A percentile compares a stretch with the other conserved stretches of the same genome.
These are phyloP conservation scores for Oreochromis mossambicus DNA, from an alignment of 2,797 vertebrate genomes.

Conservation along the genomic window DNA sequence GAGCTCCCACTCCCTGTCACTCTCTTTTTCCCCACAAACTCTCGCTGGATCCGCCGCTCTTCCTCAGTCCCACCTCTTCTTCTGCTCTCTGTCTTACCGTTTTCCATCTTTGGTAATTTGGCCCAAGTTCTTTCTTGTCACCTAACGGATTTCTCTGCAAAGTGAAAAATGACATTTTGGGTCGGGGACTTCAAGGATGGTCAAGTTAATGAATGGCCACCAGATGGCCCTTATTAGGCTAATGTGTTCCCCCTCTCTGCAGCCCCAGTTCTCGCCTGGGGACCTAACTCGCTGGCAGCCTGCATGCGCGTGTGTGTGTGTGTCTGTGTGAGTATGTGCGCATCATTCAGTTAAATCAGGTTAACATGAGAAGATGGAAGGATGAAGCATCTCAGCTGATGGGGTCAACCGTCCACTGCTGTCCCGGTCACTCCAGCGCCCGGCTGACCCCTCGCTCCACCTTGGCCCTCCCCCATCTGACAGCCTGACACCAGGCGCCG, in stretches of 20 bases:
- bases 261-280: conserved; percentile 64
- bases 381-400: conserved; percentile 35
- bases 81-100: conserved; percentile 1
- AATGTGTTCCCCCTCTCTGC: conserved; percentile 74
- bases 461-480: conserved; percentile 13
- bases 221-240: conserved; percentile 85
- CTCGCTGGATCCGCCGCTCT: background rate
- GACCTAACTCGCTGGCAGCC: conserved; percentile 60
- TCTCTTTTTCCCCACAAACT: background rate
- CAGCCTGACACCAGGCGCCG: conserved; percentile 17
- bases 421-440: conserved; percentile 25
- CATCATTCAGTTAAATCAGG: conserved; percentile 57
- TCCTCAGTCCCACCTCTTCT: background rate
- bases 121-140: conserved; percentile 65
- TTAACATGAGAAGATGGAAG: conserved; percentile 54
- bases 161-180: conserved; percentile 80
- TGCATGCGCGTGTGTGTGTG: background rate
- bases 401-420: conserved; percentile 40
- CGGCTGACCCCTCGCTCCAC: conserved; percentile 34
- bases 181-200: conserved; percentile 79
- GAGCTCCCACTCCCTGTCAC: background rate
- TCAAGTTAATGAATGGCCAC: conserved; percentile 83
- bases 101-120: conserved; percentile 67
- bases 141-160: conserved; percentile 62
- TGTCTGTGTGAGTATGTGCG: background rate